Conservation (phyloP, 2,888 invertebrate genomes). For the Dicyrtoma fusca region DNA sequence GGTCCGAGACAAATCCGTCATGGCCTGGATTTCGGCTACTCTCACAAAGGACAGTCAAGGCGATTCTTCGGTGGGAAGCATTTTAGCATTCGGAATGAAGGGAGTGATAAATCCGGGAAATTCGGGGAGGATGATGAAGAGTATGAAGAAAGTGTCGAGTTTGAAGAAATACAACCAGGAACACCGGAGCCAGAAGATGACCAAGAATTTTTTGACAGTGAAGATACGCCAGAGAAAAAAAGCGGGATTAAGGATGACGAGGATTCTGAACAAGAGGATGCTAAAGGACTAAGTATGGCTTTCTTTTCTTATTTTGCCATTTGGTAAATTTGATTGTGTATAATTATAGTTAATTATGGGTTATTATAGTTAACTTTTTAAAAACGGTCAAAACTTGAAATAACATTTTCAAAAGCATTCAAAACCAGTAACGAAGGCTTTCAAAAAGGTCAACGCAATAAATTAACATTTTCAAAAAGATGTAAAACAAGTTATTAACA, state of each 20-base stretch:
- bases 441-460: too few species aligned
- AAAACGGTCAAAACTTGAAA: too few species aligned
- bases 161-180: slow-evolving; percentile 3
- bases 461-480: too few species aligned
- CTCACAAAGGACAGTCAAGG: slow-evolving; percentile 1
- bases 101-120: slow-evolving; percentile 2
- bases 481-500: too few species aligned
- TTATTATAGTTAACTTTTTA: too few species aligned
- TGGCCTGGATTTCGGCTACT: slow-evolving; percentile 14
- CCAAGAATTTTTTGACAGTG: slow-evolving; percentile 42
- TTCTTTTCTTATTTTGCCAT: too few species aligned
- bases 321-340: too few species aligned
- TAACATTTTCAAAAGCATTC: too few species aligned
- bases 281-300: slow-evolving; percentile 59
- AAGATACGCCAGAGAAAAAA: slow-evolving; percentile 13
- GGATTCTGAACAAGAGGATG: slow-evolving; percentile 65
- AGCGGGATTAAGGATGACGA: slow-evolving; percentile 42
- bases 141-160: slow-evolving; percentile 11
- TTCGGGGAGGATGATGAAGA: slow-evolving; percentile 21
- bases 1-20: background rate
- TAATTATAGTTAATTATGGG: too few species aligned
- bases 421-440: too few species aligned
- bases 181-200: slow-evolving; percentile 30
- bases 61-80: slow-evolving; percentile 30
- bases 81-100: slow-evolving; percentile 26